Evolutionary conservation across 2,113 vertebrate species (phyloP), one percentile per base, ranked within the genome.

Genomic region (Orcinus orca): DNA sequence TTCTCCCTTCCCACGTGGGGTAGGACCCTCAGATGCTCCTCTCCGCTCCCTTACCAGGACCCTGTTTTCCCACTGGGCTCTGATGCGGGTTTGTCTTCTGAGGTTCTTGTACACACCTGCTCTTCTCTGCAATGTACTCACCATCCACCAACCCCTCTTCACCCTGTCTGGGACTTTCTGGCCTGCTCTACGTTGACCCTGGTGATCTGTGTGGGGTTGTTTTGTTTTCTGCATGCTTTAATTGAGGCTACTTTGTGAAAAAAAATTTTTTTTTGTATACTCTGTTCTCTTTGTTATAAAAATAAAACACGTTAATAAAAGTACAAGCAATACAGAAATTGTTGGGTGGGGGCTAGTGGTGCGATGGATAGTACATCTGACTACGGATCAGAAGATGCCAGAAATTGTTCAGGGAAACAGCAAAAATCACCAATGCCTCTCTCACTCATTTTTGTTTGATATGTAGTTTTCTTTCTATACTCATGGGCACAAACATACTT

Each of bases 251-350:
- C 29, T n/a, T 80, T 13, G 7, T 67, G 68, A 12, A 13, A 60
- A 83, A 88, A 76, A 21, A 11, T 15, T 77, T 15, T 77, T 73
- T 67, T 81, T 29, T 6, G 8, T 60, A 79, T 58, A 82, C 10
- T 70, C 83, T 70, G 41, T 68, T 87, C 38, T 73, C 82, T 70
- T 60, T 21, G 11, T 65, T 86, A 50, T 63, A 55, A 95, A 76
- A 91, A 41, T 74, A 92, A 95, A 96, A 76, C 50, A 55, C 6
- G 77, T 14, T 77, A 90, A 50, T 82, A 44, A 62, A 71, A 93
- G 77, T 80, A 12, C 4, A 83, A 88, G 20, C 47, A 74, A 92
- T 36, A 84, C 2, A 88, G 65, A 29, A 65, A 31, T 65, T 65
- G 12, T 26, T 62, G 60, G 60, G 60, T 26, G 23, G 60, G 21